Conservation (phyloP, 2,888 invertebrate genomes). For the Homarus gammarus region DNA sequence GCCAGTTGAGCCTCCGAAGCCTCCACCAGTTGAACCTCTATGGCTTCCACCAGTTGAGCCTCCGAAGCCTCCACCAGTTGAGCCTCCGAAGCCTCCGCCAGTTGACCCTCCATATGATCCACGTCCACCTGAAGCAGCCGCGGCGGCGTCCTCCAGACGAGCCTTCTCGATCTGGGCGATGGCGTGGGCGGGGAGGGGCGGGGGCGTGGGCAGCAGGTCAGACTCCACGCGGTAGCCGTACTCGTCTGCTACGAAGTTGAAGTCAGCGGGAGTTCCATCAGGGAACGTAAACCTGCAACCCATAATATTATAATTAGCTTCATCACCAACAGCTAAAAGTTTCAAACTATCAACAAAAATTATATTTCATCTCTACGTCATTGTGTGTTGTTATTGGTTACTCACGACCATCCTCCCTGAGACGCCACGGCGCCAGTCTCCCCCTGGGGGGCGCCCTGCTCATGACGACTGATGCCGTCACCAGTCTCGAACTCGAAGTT, state of each 20-base stretch:
- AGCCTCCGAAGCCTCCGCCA: too few relatives aligned
- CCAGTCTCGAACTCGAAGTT: too few relatives aligned
- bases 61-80: constrained; percentile 28
- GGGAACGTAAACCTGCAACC: constrained; percentile 65
- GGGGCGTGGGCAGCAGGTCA: constrained; percentile 50
- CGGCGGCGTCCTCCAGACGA: constrained; percentile 34
- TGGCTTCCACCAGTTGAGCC: constrained; percentile 13
- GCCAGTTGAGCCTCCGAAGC: not conserved
- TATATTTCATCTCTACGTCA: too few relatives aligned
- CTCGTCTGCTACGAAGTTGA: constrained; percentile 66
- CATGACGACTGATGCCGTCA: too few relatives aligned
- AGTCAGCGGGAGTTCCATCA: constrained; percentile 56
- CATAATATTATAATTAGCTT: not conserved
- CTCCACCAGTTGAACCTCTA: constrained; percentile 21
- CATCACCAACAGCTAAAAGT: too few relatives aligned
- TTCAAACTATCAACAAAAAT: too few relatives aligned
- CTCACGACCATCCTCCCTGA: too few relatives aligned
- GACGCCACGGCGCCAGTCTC: too few relatives aligned
- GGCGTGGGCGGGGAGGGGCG: constrained; percentile 56
- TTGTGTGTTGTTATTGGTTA: too few relatives aligned
- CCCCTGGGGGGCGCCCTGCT: too few relatives aligned
- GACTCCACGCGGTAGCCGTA: constrained; percentile 49
- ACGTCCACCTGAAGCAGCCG: too few relatives aligned
- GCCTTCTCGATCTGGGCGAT: constrained; percentile 67
- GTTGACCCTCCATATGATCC: too few relatives aligned